These are phyloP conservation scores for Dascillus cervinus DNA, from an alignment of 2,888 invertebrate species.

Conservation along the genomic window DNA sequence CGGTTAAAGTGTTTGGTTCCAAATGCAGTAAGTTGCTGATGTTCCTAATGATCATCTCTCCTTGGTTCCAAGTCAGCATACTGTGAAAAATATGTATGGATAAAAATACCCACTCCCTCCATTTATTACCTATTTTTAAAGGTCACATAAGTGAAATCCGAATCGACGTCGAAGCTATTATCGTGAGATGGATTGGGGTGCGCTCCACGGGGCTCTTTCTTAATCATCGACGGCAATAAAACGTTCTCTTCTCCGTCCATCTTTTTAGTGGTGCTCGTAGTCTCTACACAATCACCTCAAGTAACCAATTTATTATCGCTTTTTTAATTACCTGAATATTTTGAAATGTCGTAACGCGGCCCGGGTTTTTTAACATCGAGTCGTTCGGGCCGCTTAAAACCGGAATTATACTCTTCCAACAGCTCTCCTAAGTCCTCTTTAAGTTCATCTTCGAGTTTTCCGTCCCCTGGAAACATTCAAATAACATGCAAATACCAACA, in stretches of 20 bases:
- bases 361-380: constrained; percentile 95
- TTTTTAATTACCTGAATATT: constrained; percentile 2
- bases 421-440: constrained; percentile 49
- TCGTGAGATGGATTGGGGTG: constrained; percentile 33
- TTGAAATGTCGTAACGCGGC: constrained; percentile 63
- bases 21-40: constrained; percentile 64
- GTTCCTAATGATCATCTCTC: constrained; percentile 60
- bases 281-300: constrained; percentile 39
- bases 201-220: constrained; percentile 37
- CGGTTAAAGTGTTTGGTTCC: constrained; percentile 53
- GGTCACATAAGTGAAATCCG: constrained; percentile 70
- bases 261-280: constrained; percentile 33
- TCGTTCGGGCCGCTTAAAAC: constrained; percentile 81
- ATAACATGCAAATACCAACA: constrained; percentile 1
- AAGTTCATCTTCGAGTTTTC: constrained; percentile 19
- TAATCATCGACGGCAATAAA: constrained; percentile 32
- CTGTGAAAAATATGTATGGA: constrained; percentile 31
- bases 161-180: constrained; percentile 54
- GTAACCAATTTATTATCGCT: constrained; percentile 14
- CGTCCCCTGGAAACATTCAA: constrained; percentile 11
- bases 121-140: constrained; percentile 65
- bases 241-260: constrained; percentile 10
- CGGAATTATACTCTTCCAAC: constrained; percentile 58
- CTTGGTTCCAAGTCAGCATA: constrained; percentile 62
- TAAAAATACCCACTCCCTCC: constrained; percentile 19